phyloP scores from a whole-genome alignment of 2,113 vertebrate species.

The Silurus meridionalis region DNA sequence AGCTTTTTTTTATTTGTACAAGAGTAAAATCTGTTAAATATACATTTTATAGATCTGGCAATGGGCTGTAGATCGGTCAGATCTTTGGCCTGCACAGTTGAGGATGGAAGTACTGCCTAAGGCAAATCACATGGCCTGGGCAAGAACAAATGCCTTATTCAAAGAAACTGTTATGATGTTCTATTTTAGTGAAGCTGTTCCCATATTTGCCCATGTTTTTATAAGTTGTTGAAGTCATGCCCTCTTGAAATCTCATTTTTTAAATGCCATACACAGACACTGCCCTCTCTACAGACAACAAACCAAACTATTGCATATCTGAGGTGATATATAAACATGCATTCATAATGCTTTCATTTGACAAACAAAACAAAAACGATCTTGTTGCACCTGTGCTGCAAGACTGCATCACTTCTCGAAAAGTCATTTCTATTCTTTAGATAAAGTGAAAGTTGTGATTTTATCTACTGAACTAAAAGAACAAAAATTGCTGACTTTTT shows the following conservation, averaged over 20 bases:
- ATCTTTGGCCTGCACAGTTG: neutral
- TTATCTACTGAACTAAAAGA: neutral
- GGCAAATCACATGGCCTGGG: conserved; percentile 1
- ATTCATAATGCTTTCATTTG: neutral
- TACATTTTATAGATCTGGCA: neutral
- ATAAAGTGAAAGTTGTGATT: neutral
- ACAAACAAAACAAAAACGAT: neutral
- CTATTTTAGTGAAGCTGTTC: neutral
- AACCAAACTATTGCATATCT: neutral
- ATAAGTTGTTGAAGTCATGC: neutral
- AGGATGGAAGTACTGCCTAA: neutral
- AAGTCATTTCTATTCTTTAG: neutral
- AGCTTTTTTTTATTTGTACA: neutral
- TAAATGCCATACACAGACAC: neutral
- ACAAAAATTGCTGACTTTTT: neutral
- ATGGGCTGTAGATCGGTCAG: neutral
- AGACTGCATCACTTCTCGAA: neutral
- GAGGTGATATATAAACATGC: neutral
- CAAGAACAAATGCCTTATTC: conserved; percentile 26
- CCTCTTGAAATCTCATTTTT: neutral
- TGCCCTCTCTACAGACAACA: neutral
- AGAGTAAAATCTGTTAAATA: neutral
- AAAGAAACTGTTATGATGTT: neutral
- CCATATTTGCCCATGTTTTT: conserved; percentile 9
- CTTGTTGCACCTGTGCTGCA: neutral